Base-by-base conservation (phyloP, 2,888 invertebrate species). In the Standfussiana lucernea region DNA sequence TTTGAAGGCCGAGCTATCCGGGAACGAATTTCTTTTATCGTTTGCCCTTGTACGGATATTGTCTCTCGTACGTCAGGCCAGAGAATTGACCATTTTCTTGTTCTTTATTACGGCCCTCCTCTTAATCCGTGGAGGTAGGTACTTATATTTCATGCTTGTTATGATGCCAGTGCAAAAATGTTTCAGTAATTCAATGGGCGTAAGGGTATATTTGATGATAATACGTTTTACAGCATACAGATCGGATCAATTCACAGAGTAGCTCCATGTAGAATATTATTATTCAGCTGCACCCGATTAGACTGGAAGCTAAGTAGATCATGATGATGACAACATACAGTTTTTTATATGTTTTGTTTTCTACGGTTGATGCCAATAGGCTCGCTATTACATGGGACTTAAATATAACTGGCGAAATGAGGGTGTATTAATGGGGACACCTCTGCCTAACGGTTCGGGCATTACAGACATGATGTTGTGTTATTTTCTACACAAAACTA, bases 11-110 rank as follows among this genome's bases (percentile, higher is more conserved):
- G 71, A 75, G 62, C 40, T 79, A 69, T 75, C 69, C 69, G 71
- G 53, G 50, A 47, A 40, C 74, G 53, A 77, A 64, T 74, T 67
- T 74, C 72, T 77, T 85, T 79, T 72, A 72, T 77, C 76, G 74
- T 82, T 72, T 67, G 74, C 64, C 75, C 69, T 79, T 77, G 71
- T 62, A 72, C 77, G 71, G 65, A 80, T 80, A 80, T 83, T 84
- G 81, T 84, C 74, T 73, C 67, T 50, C 50, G 74, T 74, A 71
- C 75, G 64, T 73, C 64, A 47, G 37, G 45, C 72, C 61, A 42
- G 65, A 65, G 53, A 53, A 70, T 67, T 85, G 71, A 59, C 75
- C 69, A 82, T 82, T 82, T 79, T 75, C 56, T 56, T 68, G 37
- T 74, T 79, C 28, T 71, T 72, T 75, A 75, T 78, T 72, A 67